Conservation (phyloP, 2,797 vertebrate species). For the Sebastes miniatus region DNA sequence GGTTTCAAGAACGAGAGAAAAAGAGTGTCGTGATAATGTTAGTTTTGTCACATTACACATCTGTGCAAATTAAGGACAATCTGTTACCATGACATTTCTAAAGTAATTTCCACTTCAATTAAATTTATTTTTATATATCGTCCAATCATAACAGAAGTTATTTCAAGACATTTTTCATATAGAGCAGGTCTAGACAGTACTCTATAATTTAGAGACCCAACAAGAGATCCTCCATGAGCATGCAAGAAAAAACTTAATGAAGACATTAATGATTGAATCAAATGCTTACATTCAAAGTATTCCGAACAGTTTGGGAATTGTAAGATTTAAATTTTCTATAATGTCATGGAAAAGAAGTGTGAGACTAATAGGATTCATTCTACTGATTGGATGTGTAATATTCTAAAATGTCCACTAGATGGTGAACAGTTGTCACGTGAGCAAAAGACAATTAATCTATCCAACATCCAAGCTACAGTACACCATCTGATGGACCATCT, state of each 20-base stretch:
- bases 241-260: too few relatives aligned
- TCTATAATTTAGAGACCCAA: too few relatives aligned
- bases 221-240: too few relatives aligned
- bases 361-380: background rate
- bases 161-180: too few relatives aligned
- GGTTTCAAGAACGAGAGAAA: background rate
- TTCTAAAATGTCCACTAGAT: conserved; percentile 25
- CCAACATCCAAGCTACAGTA: background rate
- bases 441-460: background rate
- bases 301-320: too few relatives aligned
- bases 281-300: too few relatives aligned
- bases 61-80: background rate
- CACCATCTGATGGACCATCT: background rate
- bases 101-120: background rate
- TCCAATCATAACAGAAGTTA: too few relatives aligned
- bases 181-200: too few relatives aligned
- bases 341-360: background rate
- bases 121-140: too few relatives aligned
- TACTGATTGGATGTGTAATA: background rate
- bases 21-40: background rate
- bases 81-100: background rate
- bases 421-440: background rate
- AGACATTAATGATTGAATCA: too few relatives aligned
- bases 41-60: too few relatives aligned
- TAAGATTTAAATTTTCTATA: background rate